A percentile compares a stretch with the other conserved stretches of the same genome.
Conservation (phyloP, 2,797 vertebrate genomes). For the Peromyscus nudipes region DNA sequence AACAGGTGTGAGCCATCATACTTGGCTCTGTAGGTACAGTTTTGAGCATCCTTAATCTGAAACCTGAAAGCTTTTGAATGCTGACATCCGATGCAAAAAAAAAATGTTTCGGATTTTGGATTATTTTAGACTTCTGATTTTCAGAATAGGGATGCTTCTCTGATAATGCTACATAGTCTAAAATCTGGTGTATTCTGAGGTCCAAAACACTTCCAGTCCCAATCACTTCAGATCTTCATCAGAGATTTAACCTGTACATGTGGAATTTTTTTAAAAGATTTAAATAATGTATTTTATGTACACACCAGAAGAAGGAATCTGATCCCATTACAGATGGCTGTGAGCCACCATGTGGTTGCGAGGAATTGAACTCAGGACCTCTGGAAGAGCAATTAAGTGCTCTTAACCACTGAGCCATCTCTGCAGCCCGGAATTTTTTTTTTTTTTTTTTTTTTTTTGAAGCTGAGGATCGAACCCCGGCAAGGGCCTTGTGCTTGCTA, state of each 20-base stretch:
- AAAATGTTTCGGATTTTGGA: background rate
- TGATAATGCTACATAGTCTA: background rate
- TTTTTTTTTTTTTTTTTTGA: no score
- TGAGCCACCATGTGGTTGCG: no score
- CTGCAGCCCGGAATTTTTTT: no score
- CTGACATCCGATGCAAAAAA: background rate
- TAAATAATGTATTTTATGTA: no score
- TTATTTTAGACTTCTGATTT: background rate
- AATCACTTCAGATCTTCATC: slow-evolving; percentile 1
- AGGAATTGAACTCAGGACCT: no score
- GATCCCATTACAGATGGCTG: no score
- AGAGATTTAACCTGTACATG: background rate
- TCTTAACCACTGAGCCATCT: no score
- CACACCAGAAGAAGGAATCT: no score
- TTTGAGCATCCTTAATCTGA: background rate
- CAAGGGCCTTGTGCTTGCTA: no score
- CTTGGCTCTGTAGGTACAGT: background rate
- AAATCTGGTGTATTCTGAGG: background rate
- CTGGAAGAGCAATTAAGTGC: no score
- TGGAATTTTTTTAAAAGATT: background rate
- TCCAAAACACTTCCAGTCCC: background rate
- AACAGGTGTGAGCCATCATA: background rate
- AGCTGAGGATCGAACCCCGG: no score
- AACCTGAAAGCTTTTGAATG: background rate
- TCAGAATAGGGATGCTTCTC: background rate